Percentiles rank a stretch among this genome's conserved stretches.
Conservation (phyloP, 2,797 vertebrate species). For the Helostoma temminkii region DNA sequence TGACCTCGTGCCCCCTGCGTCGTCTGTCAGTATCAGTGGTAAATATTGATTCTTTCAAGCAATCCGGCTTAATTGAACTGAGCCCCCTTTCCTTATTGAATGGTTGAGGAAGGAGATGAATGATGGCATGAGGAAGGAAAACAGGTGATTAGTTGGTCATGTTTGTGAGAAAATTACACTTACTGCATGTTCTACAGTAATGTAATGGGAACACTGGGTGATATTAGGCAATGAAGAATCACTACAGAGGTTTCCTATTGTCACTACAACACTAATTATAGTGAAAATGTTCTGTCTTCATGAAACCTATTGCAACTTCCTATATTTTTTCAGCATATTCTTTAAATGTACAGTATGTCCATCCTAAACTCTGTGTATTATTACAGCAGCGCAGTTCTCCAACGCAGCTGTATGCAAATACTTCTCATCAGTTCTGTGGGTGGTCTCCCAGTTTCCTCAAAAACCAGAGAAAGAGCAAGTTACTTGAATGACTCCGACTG, state of each 20-base stretch:
- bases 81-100: conserved; percentile 26
- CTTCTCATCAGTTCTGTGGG: conserved; percentile 31
- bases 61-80: conserved; percentile 49
- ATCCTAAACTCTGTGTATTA: neutral
- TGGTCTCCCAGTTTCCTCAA: conserved; percentile 40
- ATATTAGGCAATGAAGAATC: neutral
- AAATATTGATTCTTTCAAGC: conserved; percentile 59
- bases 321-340: neutral
- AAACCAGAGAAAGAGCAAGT: conserved; percentile 32
- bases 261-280: neutral
- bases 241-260: neutral
- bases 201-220: conserved; percentile 4
- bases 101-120: conserved; percentile 34
- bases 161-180: conserved; percentile 7
- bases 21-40: conserved; percentile 39
- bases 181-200: neutral
- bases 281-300: neutral
- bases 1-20: conserved; percentile 47
- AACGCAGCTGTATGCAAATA: conserved; percentile 28
- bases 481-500: conserved; percentile 38
- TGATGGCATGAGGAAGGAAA: conserved; percentile 10
- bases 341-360: neutral
- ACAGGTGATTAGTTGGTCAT: conserved; percentile 1
- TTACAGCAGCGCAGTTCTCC: conserved; percentile 6
- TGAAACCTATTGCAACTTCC: neutral